phyloP scores from a whole-genome alignment of 1,140 invertebrate genomes.

The Doryteuthis pealeii region DNA sequence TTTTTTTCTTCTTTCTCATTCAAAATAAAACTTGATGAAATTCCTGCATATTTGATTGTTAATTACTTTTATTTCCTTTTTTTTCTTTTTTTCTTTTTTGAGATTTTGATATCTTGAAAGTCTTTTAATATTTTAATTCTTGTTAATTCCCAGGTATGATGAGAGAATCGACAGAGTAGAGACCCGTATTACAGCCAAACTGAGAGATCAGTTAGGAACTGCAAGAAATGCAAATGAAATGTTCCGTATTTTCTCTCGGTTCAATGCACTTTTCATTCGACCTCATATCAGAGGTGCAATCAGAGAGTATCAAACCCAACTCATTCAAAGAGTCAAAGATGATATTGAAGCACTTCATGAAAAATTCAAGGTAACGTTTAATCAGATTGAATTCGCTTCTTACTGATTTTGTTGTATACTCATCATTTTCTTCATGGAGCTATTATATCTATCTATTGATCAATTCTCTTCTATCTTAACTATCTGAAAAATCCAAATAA shows the following conservation, averaged over 20 bases:
- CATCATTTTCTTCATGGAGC: no score
- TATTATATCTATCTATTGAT: no score
- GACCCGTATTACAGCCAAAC: slow-evolving; percentile 91
- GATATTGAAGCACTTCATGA: slow-evolving; percentile 97
- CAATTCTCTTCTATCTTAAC: no score
- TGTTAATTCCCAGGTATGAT: slow-evolving; percentile 83
- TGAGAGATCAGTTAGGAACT: slow-evolving; percentile 94
- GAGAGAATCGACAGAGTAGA: slow-evolving; percentile 97
- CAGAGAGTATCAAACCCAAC: slow-evolving; percentile 97
- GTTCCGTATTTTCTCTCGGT: slow-evolving; percentile 97
- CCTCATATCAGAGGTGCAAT: slow-evolving; percentile 98
- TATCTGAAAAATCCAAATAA: no score
- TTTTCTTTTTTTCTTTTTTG: no score
- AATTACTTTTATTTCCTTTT: no score
- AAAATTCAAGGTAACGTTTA: slow-evolving; percentile 84
- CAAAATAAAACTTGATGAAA: no score
- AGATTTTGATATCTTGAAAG: no score
- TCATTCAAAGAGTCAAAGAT: slow-evolving; percentile 98
- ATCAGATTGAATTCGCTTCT: slow-evolving; percentile 6
- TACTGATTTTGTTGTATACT: no score
- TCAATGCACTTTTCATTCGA: slow-evolving; percentile 97
- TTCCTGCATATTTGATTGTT: no score
- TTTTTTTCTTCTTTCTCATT: no score
- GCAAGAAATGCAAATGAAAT: slow-evolving; percentile 99
- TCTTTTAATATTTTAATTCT: no score